These are phyloP conservation scores for Otis tarda DNA, from an alignment of 2,113 vertebrate species.

Conservation along the genomic window DNA sequence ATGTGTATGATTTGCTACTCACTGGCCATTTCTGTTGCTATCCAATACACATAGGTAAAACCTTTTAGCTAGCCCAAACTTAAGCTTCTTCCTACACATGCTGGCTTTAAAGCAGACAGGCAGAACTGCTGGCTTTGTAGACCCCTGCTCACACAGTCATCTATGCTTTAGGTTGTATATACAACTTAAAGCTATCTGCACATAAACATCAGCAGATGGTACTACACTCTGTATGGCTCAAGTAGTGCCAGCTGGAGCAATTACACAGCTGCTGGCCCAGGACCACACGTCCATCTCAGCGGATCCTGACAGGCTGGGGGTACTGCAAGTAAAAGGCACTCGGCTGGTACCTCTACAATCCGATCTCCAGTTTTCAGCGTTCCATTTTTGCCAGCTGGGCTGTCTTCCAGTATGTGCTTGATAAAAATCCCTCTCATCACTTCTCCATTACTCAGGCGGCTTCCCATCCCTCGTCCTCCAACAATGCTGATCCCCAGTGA, in stretches of 20 bases:
- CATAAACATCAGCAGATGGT: not conserved
- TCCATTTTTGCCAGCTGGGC: conserved; percentile 92
- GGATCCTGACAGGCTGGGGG: not conserved
- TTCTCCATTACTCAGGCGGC: conserved; percentile 93
- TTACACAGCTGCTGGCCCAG: not conserved
- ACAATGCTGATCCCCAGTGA: conserved; percentile 98
- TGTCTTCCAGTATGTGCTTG: conserved; percentile 96
- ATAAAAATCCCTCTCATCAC: conserved; percentile 99
- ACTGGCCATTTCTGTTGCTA: not conserved
- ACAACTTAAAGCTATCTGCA: not conserved
- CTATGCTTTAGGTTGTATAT: not conserved
- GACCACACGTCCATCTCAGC: not conserved
- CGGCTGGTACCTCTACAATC: conserved; percentile 86
- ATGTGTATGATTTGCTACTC: not conserved
- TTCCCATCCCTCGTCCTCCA: conserved; percentile 96
- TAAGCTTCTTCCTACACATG: not conserved
- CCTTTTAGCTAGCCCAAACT: not conserved
- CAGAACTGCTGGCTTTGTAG: not conserved
- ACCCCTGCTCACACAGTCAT: not conserved
- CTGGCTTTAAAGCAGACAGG: not conserved
- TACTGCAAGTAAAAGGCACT: not conserved
- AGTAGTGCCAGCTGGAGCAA: not conserved
- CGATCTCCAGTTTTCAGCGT: conserved; percentile 95
- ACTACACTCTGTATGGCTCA: not conserved
- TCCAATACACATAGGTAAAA: not conserved